phyloP scores from a whole-genome alignment of 2,797 vertebrate species.

The Sebastes jordani region DNA sequence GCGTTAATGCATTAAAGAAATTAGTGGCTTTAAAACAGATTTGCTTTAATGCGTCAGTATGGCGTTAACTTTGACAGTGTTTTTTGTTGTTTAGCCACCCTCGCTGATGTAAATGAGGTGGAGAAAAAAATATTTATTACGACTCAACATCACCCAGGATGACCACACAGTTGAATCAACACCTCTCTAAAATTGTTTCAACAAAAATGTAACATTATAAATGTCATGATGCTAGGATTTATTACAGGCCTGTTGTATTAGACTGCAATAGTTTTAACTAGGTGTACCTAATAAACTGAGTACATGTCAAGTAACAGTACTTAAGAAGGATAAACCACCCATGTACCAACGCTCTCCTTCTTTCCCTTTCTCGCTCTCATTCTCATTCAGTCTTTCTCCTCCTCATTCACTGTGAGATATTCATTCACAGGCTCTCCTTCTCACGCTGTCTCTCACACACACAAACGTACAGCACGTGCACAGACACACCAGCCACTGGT shows the following conservation, averaged over 20 bases:
- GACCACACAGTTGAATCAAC: background rate
- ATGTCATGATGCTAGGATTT: background rate
- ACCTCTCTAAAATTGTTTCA: background rate
- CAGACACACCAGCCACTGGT: conserved; percentile 14
- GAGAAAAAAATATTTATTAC: too few species aligned
- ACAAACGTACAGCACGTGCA: background rate
- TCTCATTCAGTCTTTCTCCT: conserved; percentile 8
- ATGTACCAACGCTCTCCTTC: background rate
- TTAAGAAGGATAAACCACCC: background rate
- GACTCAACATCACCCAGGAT: background rate
- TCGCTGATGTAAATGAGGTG: too few species aligned
- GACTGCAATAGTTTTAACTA: background rate
- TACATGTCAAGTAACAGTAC: background rate
- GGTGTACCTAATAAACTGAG: background rate
- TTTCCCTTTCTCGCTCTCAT: background rate
- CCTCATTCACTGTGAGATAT: background rate
- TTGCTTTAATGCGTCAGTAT: too few species aligned
- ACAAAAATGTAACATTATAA: background rate
- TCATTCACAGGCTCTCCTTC: background rate
- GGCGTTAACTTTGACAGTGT: too few species aligned
- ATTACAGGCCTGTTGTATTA: background rate
- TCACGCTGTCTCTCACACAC: background rate
- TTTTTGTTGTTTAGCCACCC: too few species aligned
- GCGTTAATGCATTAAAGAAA: too few species aligned
- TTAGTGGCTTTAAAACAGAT: too few species aligned